These are phyloP conservation scores for Eurois occulta DNA, from an alignment of 2,888 invertebrate species.

Conservation along the genomic window DNA sequence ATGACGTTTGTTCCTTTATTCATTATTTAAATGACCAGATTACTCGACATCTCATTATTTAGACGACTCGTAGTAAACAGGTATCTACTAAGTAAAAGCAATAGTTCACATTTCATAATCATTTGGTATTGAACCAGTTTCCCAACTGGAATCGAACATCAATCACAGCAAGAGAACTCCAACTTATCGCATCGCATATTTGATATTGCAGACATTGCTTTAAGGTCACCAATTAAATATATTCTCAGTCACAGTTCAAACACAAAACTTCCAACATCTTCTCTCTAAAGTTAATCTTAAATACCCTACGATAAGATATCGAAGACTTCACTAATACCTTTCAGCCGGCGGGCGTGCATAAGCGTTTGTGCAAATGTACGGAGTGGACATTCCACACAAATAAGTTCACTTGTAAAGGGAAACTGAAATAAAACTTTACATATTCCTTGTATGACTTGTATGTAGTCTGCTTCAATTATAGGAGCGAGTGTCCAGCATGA, in stretches of 20 bases:
- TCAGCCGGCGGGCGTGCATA: slow-evolving; percentile 55
- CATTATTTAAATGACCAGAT: background rate
- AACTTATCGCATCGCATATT: background rate
- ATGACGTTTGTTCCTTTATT: background rate
- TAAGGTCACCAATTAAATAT: background rate
- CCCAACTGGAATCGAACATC: background rate
- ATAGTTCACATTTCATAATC: background rate
- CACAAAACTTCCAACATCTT: background rate
- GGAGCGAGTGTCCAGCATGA: slow-evolving; percentile 53
- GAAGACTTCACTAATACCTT: slow-evolving; percentile 59
- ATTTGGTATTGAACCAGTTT: background rate
- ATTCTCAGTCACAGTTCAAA: slow-evolving; percentile 2
- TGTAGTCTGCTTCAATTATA: slow-evolving; percentile 77
- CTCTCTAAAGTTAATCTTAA: background rate
- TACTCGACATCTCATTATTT: background rate
- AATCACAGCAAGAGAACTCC: too few relatives aligned
- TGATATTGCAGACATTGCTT: background rate
- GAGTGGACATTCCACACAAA: slow-evolving; percentile 76
- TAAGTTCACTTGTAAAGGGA: slow-evolving; percentile 74
- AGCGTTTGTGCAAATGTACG: slow-evolving; percentile 68
- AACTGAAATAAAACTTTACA: slow-evolving; percentile 78
- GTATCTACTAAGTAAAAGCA: background rate
- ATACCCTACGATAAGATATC: slow-evolving; percentile 56
- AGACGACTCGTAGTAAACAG: background rate
- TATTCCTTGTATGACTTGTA: slow-evolving; percentile 69